Percentiles rank a stretch among this genome's conserved stretches.
phyloP scores from a whole-genome alignment of 2,113 vertebrate genomes.

The Phaethon lepturus region DNA sequence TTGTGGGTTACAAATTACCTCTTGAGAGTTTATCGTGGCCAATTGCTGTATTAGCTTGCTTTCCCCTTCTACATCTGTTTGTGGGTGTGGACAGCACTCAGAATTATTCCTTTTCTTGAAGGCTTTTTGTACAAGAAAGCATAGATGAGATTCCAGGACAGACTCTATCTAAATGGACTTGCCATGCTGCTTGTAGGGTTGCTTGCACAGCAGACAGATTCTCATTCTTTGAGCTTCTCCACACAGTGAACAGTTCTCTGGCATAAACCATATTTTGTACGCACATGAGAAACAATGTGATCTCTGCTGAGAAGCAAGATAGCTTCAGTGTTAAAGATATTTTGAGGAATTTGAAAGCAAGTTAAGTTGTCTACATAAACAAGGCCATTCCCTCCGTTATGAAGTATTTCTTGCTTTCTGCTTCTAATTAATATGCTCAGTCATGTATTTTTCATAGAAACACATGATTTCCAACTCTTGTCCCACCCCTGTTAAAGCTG shows the following conservation, averaged over 20 bases:
- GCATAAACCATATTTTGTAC: fast-evolving
- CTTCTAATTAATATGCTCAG: background rate
- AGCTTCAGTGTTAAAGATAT: background rate
- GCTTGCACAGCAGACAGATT: background rate
- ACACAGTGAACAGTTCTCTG: background rate
- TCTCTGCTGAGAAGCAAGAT: background rate
- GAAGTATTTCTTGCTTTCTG: background rate
- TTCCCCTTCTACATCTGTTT: conserved; percentile 36
- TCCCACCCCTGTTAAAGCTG: background rate
- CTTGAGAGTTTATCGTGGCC: background rate
- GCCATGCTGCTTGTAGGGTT: fast-evolving
- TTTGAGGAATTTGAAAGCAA: background rate
- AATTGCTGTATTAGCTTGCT: background rate
- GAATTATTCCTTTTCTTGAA: background rate
- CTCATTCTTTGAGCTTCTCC: background rate
- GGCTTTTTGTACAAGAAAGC: background rate
- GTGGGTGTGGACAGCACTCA: conserved; percentile 23
- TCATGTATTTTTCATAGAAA: background rate
- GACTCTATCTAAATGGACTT: background rate
- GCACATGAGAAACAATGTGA: background rate
- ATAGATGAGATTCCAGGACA: background rate
- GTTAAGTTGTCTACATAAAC: background rate
- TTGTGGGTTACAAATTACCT: conserved; percentile 6
- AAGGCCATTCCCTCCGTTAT: background rate
- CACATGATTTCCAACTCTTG: background rate